Percentiles rank a stretch among this genome's conserved stretches.
Evolutionary conservation across 92 coral and sea anemone genomes (phyloP).

Genomic region (Plumapathes pennacea): DNA sequence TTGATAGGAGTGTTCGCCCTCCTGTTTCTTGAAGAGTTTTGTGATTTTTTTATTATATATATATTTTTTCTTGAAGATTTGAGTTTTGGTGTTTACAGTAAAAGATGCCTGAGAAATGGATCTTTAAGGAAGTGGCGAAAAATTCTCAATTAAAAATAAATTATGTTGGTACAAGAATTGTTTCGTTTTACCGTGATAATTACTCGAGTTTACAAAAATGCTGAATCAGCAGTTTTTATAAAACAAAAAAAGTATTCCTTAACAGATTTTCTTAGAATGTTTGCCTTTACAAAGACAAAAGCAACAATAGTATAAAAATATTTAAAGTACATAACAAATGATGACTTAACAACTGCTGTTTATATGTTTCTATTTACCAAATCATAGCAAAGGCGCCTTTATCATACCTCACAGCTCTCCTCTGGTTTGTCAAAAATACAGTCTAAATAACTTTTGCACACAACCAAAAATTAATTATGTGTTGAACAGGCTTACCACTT

Average conservation of each 20-base stretch:
- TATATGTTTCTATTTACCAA: background rate
- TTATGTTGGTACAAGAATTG: no score
- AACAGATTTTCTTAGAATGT: background rate
- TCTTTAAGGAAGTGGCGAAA: no score
- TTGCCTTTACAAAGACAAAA: background rate
- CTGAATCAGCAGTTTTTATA: constrained; percentile 7
- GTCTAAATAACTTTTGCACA: background rate
- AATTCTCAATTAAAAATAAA: no score
- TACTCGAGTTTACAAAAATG: constrained; percentile 3
- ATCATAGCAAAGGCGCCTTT: background rate
- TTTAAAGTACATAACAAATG: background rate
- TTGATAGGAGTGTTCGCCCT: no score
- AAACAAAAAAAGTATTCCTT: constrained; percentile 2
- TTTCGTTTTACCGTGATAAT: no score
- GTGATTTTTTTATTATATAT: background rate
- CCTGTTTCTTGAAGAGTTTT: constrained; percentile 18
- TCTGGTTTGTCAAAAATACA: background rate
- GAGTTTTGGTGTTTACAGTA: background rate
- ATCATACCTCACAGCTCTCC: background rate
- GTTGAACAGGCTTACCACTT: constrained; percentile 15
- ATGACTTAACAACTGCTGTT: background rate
- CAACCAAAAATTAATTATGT: constrained; percentile 4
- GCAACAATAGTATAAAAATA: background rate
- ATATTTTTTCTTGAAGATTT: background rate
- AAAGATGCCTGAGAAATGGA: no score